Evolutionary conservation across 2,113 vertebrate genomes (phyloP).

Genomic region (Epinephelus cyanopodus): DNA sequence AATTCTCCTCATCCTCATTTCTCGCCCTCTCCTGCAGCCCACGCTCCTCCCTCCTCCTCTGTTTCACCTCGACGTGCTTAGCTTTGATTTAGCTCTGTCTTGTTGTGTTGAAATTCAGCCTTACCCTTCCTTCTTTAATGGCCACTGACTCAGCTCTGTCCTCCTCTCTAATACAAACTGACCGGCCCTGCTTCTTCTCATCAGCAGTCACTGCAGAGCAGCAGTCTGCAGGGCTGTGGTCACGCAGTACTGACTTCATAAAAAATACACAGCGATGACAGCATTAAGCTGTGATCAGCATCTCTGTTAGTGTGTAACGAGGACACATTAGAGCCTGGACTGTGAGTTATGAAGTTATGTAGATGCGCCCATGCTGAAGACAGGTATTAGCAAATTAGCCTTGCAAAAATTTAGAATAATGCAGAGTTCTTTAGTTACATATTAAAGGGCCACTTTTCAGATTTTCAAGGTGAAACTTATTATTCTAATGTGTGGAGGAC

Average conservation of each 20-base stretch:
- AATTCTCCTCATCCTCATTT: too few relatives aligned
- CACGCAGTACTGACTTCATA: slow-evolving; percentile 48
- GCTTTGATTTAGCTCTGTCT: slow-evolving; percentile 32
- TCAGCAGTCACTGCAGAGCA: too few relatives aligned
- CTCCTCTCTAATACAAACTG: slow-evolving; percentile 48
- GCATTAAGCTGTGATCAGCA: slow-evolving; percentile 51
- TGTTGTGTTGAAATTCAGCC: slow-evolving; percentile 37
- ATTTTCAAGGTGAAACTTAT: slow-evolving; percentile 53
- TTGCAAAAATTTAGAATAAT: slow-evolving; percentile 10
- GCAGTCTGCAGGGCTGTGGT: slow-evolving; percentile 36
- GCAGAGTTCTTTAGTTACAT: slow-evolving; percentile 8
- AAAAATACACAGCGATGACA: slow-evolving; percentile 50
- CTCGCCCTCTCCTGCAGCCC: too few relatives aligned
- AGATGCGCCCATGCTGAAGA: background rate
- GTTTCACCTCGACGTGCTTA: slow-evolving; percentile 17
- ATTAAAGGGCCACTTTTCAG: background rate
- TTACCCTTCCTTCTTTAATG: slow-evolving; percentile 35
- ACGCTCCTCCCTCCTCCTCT: background rate
- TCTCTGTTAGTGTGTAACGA: slow-evolving; percentile 29
- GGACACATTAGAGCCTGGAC: slow-evolving; percentile 20
- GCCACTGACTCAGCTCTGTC: slow-evolving; percentile 51
- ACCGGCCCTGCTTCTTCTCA: slow-evolving; percentile 37
- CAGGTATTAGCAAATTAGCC: slow-evolving; percentile 28
- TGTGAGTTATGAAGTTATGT: background rate
- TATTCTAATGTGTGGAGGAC: slow-evolving; percentile 24